Evolutionary conservation across 2,113 vertebrate genomes (phyloP).

Genomic region (Lucifuga dentata): DNA sequence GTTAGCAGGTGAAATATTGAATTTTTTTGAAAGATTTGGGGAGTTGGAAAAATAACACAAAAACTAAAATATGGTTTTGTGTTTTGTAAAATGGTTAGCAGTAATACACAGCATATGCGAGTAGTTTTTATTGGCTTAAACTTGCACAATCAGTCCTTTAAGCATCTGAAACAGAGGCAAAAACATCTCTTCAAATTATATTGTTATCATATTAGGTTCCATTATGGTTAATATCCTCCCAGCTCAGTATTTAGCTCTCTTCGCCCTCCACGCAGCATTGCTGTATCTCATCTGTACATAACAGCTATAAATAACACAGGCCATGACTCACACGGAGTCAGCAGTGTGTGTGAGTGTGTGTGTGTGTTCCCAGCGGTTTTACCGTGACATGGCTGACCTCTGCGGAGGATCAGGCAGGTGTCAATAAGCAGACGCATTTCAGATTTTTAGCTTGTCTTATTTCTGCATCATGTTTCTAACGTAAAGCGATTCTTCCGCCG

Average conservation of each 20-base stretch:
- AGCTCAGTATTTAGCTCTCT: slow-evolving; percentile 2
- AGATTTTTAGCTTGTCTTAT: slow-evolving; percentile 19
- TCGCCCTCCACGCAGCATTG: slow-evolving; percentile 8
- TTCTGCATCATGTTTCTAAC: slow-evolving; percentile 35
- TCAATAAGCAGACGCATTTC: slow-evolving; percentile 36
- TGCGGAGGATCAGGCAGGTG: slow-evolving; percentile 58
- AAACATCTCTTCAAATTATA: too few species aligned
- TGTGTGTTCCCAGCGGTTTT: slow-evolving; percentile 53
- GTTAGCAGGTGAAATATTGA: too few species aligned
- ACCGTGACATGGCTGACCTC: slow-evolving; percentile 66
- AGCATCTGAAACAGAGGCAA: slow-evolving; percentile 20
- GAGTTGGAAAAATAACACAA: too few species aligned
- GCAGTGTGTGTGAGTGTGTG: slow-evolving; percentile 53
- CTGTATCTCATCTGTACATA: slow-evolving; percentile 62
- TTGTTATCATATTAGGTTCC: background rate
- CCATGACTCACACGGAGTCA: slow-evolving; percentile 76
- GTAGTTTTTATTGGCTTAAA: too few species aligned
- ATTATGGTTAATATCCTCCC: slow-evolving; percentile 6
- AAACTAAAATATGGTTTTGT: too few species aligned
- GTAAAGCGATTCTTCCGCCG: too few species aligned
- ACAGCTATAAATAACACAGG: slow-evolving; percentile 77
- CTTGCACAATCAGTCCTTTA: too few species aligned
- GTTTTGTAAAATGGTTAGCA: too few species aligned
- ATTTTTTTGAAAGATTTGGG: too few species aligned
- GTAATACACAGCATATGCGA: too few species aligned